Base-by-base conservation (phyloP, 2,797 vertebrate genomes). In the Falco naumanni region DNA sequence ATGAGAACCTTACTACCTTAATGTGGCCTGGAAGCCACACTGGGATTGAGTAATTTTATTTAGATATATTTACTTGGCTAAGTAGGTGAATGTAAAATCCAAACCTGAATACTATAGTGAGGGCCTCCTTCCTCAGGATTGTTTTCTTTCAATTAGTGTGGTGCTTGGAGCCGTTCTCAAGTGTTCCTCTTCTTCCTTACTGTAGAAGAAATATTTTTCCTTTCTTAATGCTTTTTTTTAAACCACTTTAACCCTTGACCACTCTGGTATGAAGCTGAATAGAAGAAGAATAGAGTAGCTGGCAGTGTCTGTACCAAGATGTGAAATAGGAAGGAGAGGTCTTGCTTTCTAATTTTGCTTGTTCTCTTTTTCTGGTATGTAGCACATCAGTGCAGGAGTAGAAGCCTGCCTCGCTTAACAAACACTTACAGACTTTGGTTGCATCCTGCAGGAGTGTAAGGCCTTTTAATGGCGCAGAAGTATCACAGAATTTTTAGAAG, bases 181-280 rank as follows among this genome's bases (percentile, higher is more conserved):
- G 81, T 48, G 70, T 20, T 86, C 28, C 34, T 72, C 61, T 65
- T 45, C 33, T 69, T 69, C 45, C 60, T 90, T 14, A 3, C 60
- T 50, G 63, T 22, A 90, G 80, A 37, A 79, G 85, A 77, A 86
- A 56, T 29, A 19, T 31, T 90, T 77, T 90, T 76, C 25, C 41
- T 71, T 89, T 65, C 65, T 92, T 70, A 56, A 41, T 39, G 47
- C 34, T 18, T 86, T 88, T 77, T 80, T 59, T 31, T 0, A 48
- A 94, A 76, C 28, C 9, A 7, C 70, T 95, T 90, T 89, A 95
- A 76, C 85, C 74, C 80, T 91, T 93, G 54, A 59, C 53, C 47
- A 22, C 41, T 54, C 54, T 0, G 5, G 18, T 75, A 9, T 37
- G 39, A 59, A 41, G 68, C 6, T 89, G 86, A 75, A 41, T 51